Evolutionary conservation across 2,888 invertebrate species (phyloP).

Genomic region (Coelopa pilipes): DNA sequence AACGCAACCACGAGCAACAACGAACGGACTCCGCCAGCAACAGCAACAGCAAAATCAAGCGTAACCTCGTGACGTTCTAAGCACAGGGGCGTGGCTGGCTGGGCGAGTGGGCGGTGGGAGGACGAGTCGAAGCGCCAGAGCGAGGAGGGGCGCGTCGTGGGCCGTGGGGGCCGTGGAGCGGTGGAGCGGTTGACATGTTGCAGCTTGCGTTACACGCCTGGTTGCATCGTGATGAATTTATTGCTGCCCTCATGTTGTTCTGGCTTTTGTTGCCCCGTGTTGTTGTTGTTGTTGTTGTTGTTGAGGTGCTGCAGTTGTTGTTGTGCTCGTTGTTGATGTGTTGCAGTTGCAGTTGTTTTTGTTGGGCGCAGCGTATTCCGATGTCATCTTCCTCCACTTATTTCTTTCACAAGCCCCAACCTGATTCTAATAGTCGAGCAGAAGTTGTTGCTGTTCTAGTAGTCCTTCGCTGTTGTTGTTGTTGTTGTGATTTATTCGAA

Average conservation of each 20-base stretch:
- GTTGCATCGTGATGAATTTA: conserved; percentile 59
- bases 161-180: conserved; percentile 1
- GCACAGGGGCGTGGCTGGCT: neutral
- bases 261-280: conserved; percentile 1
- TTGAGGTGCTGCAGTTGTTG: conserved; percentile 1
- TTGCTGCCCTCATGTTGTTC: conserved; percentile 56
- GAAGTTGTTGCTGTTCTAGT: too few relatives aligned
- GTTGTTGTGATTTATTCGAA: too few relatives aligned
- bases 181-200: conserved; percentile 26
- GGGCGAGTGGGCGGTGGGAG: neutral
- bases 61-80: neutral
- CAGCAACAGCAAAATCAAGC: neutral
- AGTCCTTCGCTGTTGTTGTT: too few relatives aligned
- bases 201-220: conserved; percentile 23
- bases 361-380: too few relatives aligned
- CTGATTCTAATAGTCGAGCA: too few relatives aligned
- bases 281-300: conserved; percentile 12
- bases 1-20: neutral
- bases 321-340: neutral
- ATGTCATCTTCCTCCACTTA: too few relatives aligned
- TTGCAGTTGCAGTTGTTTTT: neutral
- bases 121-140: neutral
- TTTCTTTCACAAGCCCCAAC: too few relatives aligned
- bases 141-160: neutral
- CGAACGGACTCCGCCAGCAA: neutral